Conservation (phyloP, 2,797 vertebrate species). For the Hozukius guyotensis region DNA sequence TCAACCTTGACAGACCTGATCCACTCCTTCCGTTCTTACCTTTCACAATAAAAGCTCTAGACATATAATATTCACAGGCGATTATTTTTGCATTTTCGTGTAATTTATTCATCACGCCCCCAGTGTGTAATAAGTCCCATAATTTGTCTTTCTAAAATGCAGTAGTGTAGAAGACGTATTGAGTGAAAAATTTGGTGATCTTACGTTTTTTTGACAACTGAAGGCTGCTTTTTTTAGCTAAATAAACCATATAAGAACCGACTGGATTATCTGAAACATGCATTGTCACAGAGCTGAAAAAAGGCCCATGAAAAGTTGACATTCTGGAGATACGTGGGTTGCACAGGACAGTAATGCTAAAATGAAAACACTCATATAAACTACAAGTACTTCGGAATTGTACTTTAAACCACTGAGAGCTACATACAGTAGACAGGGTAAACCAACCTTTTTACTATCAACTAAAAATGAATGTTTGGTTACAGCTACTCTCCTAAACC, state of each 20-base stretch:
- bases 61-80: too few relatives aligned
- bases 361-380: too few relatives aligned
- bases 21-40: too few relatives aligned
- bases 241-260: not conserved
- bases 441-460: not conserved
- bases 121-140: not conserved
- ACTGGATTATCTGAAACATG: not conserved
- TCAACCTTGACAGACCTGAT: too few relatives aligned
- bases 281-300: not conserved
- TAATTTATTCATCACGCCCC: too few relatives aligned
- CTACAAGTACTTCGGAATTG: not conserved
- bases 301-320: too few relatives aligned
- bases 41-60: too few relatives aligned
- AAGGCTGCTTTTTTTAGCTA: not conserved
- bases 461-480: not conserved
- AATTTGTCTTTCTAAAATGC: not conserved
- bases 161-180: not conserved
- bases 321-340: too few relatives aligned
- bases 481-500: constrained; percentile 2
- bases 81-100: accelerated
- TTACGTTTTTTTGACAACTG: not conserved
- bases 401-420: not conserved
- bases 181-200: not conserved
- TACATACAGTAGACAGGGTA: not conserved
- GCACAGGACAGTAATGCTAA: too few relatives aligned